phyloP scores from a whole-genome alignment of 1,140 invertebrate species.

The Papilio helenus region DNA sequence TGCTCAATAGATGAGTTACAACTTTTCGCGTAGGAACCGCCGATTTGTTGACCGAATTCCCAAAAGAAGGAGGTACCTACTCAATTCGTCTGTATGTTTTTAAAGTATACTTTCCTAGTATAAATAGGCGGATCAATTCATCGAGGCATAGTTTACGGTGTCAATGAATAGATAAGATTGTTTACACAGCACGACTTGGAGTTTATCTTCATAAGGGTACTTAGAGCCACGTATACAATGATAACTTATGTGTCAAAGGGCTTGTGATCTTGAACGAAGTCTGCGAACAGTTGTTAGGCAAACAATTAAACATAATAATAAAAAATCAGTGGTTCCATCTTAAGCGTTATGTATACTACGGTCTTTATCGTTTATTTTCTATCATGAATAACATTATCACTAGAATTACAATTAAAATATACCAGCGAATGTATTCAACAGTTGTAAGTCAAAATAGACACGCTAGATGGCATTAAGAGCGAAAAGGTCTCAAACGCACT shows the following conservation, averaged over 20 bases:
- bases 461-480: slow-evolving; percentile 5
- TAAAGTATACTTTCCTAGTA: background rate
- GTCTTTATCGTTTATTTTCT: background rate
- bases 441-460: slow-evolving; percentile 15
- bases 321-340: background rate
- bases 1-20: background rate
- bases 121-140: background rate
- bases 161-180: slow-evolving; percentile 61
- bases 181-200: slow-evolving; percentile 59
- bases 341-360: background rate
- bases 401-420: background rate
- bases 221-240: slow-evolving; percentile 47
- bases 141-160: slow-evolving; percentile 48
- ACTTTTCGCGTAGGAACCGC: background rate
- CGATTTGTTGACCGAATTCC: no score
- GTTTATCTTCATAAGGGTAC: slow-evolving; percentile 58
- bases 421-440: background rate
- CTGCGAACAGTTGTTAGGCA: slow-evolving; percentile 2
- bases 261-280: slow-evolving; percentile 52
- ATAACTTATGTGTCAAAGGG: slow-evolving; percentile 52
- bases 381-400: background rate
- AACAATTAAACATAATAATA: background rate
- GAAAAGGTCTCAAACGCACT: slow-evolving; percentile 30
- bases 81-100: no score
- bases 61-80: no score